A percentile compares a stretch with the other conserved stretches of the same genome.
Conservation (phyloP, 2,113 vertebrate genomes). For the Ochotona princeps region DNA sequence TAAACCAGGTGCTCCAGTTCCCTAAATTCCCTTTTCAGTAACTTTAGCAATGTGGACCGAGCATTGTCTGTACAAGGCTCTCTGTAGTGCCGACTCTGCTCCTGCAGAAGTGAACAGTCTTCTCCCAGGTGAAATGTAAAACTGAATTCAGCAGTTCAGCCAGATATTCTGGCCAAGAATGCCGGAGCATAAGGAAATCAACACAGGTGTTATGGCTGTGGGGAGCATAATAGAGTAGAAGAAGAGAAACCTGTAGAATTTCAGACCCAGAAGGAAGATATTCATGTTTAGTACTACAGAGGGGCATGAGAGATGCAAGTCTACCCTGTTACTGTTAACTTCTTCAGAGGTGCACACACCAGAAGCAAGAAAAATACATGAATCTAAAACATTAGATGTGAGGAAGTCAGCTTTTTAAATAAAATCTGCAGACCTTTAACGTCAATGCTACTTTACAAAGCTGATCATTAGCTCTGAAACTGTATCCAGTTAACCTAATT, state of each 20-base stretch:
- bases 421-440: neutral
- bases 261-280: neutral
- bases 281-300: neutral
- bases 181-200: neutral
- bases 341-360: neutral
- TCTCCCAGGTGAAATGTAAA: neutral
- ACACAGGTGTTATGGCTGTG: neutral
- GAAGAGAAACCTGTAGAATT: neutral
- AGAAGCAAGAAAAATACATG: neutral
- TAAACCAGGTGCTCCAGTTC: neutral
- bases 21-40: neutral
- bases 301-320: neutral
- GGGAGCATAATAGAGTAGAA: neutral
- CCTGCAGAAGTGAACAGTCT: neutral
- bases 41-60: neutral
- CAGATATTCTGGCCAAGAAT: neutral
- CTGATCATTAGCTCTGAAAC: neutral
- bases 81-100: neutral
- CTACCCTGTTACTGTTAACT: neutral
- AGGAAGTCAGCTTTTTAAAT: slow-evolving; percentile 5
- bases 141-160: neutral
- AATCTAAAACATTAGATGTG: neutral
- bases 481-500: neutral
- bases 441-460: neutral
- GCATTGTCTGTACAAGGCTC: neutral